Conservation (phyloP, 2,888 invertebrate genomes). For the Agriopis leucophaearia region DNA sequence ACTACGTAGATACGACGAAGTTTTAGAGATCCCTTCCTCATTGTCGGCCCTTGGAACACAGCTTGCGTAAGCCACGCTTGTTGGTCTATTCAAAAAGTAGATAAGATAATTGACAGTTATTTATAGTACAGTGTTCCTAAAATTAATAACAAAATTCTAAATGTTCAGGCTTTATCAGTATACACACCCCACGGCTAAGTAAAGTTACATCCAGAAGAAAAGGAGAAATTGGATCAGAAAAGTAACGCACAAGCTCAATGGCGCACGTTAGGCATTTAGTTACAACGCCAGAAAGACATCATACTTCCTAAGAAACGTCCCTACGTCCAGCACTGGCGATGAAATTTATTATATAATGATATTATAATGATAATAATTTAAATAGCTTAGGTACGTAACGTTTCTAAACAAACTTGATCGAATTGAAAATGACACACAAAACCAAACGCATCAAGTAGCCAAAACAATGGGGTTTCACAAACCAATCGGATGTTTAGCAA, state of each 20-base stretch:
- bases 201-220: too few relatives aligned
- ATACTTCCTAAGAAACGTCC: too few relatives aligned
- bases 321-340: too few relatives aligned
- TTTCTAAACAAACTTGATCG: neutral
- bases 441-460: constrained; percentile 4
- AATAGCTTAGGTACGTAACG: neutral
- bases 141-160: too few relatives aligned
- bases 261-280: too few relatives aligned
- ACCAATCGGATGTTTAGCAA: constrained; percentile 35
- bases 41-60: neutral
- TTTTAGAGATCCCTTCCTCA: neutral
- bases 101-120: too few relatives aligned
- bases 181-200: neutral
- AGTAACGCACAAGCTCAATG: too few relatives aligned
- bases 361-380: neutral
- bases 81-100: neutral
- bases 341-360: too few relatives aligned
- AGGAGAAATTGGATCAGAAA: too few relatives aligned
- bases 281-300: too few relatives aligned
- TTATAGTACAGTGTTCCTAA: neutral
- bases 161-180: neutral
- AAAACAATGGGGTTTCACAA: constrained; percentile 26
- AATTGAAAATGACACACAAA: constrained; percentile 1
- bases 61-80: neutral
- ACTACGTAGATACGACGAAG: neutral